Percentiles rank a stretch among this genome's conserved stretches.
phyloP scores from a whole-genome alignment of 2,888 invertebrate genomes.

The Morpho helenor region DNA sequence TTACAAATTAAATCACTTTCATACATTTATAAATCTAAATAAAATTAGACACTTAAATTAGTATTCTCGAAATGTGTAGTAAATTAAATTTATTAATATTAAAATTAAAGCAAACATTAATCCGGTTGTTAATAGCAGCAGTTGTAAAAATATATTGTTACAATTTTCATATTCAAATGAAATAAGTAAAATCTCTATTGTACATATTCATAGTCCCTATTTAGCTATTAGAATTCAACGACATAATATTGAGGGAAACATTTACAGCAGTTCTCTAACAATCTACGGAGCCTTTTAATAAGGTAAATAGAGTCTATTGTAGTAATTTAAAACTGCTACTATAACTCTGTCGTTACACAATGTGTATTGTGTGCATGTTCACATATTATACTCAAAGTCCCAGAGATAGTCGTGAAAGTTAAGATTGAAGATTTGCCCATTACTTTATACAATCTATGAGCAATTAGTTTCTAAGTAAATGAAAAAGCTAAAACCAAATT shows the following conservation, averaged over 20 bases:
- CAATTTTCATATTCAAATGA: neutral
- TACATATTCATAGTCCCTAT: neutral
- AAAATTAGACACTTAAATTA: too few species aligned
- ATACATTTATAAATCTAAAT: too few species aligned
- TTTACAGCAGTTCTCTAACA: neutral
- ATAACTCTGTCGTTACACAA: conserved; percentile 21
- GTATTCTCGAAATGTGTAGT: too few species aligned
- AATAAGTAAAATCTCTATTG: neutral
- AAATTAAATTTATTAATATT: too few species aligned
- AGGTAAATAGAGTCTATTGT: conserved; percentile 1
- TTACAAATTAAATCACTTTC: too few species aligned
- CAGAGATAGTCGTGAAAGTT: conserved; percentile 42
- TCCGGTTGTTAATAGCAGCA: too few species aligned
- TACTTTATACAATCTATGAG: conserved; percentile 33
- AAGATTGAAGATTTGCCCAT: conserved; percentile 33
- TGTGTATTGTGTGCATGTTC: conserved; percentile 29
- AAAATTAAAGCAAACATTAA: too few species aligned
- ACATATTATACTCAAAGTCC: conserved; percentile 40
- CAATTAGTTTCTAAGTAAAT: conserved; percentile 25
- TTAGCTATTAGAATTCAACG: neutral
- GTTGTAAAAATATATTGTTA: neutral
- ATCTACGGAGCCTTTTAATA: neutral
- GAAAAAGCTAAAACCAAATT: neutral
- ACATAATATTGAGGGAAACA: neutral
- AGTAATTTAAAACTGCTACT: conserved; percentile 6